phyloP scores from a whole-genome alignment of 2,113 vertebrate species.

The Athene cunicularia region DNA sequence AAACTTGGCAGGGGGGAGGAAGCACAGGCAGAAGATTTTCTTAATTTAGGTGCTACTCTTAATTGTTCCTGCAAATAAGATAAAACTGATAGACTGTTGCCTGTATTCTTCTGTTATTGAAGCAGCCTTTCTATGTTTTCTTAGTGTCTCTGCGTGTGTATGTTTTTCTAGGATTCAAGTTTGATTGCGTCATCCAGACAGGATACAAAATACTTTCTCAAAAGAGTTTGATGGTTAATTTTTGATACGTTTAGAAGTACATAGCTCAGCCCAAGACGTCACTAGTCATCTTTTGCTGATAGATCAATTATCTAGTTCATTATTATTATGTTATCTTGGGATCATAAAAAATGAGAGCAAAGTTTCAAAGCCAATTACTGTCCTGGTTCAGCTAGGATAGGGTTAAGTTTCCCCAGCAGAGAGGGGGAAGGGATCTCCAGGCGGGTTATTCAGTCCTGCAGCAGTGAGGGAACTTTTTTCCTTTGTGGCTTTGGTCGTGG shows the following conservation, averaged over 20 bases:
- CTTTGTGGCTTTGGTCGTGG: too few species aligned
- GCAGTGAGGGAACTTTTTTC: too few species aligned
- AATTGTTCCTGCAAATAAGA: neutral
- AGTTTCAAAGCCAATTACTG: neutral
- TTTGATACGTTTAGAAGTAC: neutral
- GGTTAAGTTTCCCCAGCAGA: too few species aligned
- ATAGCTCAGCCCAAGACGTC: neutral
- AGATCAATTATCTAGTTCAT: neutral
- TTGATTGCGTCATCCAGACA: neutral
- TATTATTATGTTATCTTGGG: neutral
- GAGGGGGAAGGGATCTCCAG: too few species aligned
- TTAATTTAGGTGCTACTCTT: neutral
- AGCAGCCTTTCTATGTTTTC: neutral
- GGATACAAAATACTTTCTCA: neutral
- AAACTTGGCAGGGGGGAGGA: fast-evolving
- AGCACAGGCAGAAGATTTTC: neutral
- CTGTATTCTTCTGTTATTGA: neutral
- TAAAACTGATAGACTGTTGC: neutral
- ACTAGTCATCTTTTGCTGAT: neutral
- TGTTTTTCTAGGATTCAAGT: neutral
- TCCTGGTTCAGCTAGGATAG: too few species aligned
- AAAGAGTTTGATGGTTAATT: neutral
- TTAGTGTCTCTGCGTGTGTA: fast-evolving
- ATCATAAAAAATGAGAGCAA: neutral
- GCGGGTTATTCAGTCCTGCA: too few species aligned